These are phyloP conservation scores for Drosophila lutescens DNA, from an alignment of 2,888 invertebrate species.

Conservation along the genomic window DNA sequence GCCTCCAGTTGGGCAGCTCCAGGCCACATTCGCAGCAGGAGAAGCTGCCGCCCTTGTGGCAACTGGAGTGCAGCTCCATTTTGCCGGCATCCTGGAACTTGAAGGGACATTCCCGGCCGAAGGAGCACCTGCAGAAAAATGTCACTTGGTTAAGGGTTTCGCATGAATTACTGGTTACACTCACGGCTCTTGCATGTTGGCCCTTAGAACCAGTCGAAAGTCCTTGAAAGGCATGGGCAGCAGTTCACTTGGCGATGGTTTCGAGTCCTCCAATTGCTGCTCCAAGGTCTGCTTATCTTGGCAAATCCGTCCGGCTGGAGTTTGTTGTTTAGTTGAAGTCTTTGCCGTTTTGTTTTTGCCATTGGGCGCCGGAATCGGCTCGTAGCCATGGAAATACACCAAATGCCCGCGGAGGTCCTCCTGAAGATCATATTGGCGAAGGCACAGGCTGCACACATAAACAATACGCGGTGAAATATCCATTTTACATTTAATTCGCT, in stretches of 20 bases:
- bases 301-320: neutral
- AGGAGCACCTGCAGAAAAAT: constrained; percentile 84
- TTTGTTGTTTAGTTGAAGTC: constrained; percentile 15
- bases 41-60: constrained; percentile 85
- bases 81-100: constrained; percentile 85
- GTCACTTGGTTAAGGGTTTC: neutral
- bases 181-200: constrained; percentile 68
- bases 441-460: constrained; percentile 77
- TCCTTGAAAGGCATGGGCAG: constrained; percentile 82
- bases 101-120: constrained; percentile 85
- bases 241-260: constrained; percentile 45
- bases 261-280: constrained; percentile 1
- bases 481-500: constrained; percentile 6
- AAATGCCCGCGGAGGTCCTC: constrained; percentile 82
- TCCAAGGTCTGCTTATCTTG: constrained; percentile 1
- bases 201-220: constrained; percentile 77
- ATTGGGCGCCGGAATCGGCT: constrained; percentile 40
- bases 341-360: constrained; percentile 16
- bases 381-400: constrained; percentile 78
- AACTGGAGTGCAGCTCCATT: constrained; percentile 85
- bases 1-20: constrained; percentile 87
- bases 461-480: constrained; percentile 48
- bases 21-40: constrained; percentile 86
- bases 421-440: constrained; percentile 68
- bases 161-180: constrained; percentile 1